Evolutionary conservation across 92 coral and sea anemone genomes (phyloP).

Genomic region (Heteractis magnifica): DNA sequence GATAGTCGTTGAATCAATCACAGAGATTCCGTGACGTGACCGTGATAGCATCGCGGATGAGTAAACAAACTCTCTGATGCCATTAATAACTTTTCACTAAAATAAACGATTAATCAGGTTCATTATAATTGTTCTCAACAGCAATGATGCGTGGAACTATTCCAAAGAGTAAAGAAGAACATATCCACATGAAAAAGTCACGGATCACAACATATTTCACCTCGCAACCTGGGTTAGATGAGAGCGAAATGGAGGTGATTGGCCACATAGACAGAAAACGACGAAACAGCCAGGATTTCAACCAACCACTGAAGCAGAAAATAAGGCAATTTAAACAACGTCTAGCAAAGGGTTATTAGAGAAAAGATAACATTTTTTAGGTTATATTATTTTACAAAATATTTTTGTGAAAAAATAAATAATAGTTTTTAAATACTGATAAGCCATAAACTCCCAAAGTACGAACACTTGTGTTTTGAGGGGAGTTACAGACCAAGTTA

Average conservation of each 20-base stretch:
- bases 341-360: constrained; percentile 25
- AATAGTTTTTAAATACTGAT: background rate
- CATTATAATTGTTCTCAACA: background rate
- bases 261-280: constrained; percentile 74
- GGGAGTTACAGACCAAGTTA: background rate
- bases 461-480: background rate
- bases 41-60: background rate
- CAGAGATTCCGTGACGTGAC: no score
- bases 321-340: constrained; percentile 38
- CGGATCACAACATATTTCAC: constrained; percentile 60
- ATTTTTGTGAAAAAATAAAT: constrained; percentile 14
- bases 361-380: constrained; percentile 7
- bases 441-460: background rate
- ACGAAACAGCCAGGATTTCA: constrained; percentile 35
- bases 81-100: background rate
- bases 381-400: constrained; percentile 4
- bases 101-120: background rate
- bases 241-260: constrained; percentile 76
- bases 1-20: no score
- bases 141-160: constrained; percentile 7
- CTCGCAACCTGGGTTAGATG: constrained; percentile 70
- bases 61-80: background rate
- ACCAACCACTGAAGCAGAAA: constrained; percentile 19
- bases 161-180: background rate
- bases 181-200: constrained; percentile 26